phyloP scores from a whole-genome alignment of 2,113 vertebrate species.

The Shinisaurus crocodilurus region DNA sequence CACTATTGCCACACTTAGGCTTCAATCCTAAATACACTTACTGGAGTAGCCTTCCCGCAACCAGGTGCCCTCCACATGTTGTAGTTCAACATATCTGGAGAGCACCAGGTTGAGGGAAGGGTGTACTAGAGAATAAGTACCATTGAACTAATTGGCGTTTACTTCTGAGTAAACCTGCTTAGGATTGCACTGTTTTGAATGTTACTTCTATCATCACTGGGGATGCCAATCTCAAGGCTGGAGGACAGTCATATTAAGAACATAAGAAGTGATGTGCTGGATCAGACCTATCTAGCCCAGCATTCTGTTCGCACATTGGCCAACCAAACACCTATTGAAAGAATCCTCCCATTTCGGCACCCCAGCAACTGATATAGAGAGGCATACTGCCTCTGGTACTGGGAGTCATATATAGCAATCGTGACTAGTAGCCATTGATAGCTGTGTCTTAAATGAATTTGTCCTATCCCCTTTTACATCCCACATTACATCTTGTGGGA shows the following conservation, averaged over 20 bases:
- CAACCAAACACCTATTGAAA: neutral
- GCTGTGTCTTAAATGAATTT: no score
- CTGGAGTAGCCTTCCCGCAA: no score
- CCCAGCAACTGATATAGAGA: no score
- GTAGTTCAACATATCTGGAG: no score
- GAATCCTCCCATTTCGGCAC: neutral
- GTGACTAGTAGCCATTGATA: no score
- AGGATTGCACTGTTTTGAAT: neutral
- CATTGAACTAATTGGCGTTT: neutral
- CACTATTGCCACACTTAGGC: neutral
- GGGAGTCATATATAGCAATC: no score
- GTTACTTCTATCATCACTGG: neutral
- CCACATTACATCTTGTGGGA: no score
- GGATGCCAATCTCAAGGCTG: neutral
- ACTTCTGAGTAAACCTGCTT: neutral
- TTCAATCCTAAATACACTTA: constrained; percentile 16
- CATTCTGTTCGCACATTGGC: neutral
- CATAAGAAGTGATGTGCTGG: neutral
- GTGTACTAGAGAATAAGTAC: neutral
- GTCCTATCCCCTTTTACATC: no score
- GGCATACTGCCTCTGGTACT: no score
- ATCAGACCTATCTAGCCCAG: neutral
- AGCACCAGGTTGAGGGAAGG: no score
- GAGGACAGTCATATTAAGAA: neutral
- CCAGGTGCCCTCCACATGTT: no score